Evolutionary conservation across 2,113 vertebrate species (phyloP), one percentile per base, ranked within the genome.

Genomic region (Lampris incognitus): DNA sequence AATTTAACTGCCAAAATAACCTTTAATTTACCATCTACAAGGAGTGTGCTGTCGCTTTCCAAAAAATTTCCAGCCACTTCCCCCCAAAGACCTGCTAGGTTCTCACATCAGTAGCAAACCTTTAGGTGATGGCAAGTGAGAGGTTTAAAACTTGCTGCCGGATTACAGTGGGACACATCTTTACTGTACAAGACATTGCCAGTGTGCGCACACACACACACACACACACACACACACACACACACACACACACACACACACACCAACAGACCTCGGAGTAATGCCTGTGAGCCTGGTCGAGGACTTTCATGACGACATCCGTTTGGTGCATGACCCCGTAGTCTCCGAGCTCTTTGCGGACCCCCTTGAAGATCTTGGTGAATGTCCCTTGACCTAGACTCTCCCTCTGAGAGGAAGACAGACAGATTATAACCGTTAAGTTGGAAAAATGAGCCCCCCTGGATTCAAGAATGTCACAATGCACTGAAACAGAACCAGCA

Each of bases 361-460:
- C 1, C 41, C 98, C 98, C 94, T 95, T 97, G 89, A 97, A 98
- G 88, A 99, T 97, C 93, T 98, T 98, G 4, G 98, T 98, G 79
- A 99, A 98, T 0, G 97, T 98, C 37, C 98, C 98, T 89, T 97
- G 97, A 13, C 98, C 98, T 59, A 99, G 93, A 88, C 96, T 96
- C 86, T 98, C 97, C 85, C 95, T 93, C 98, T 99, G 86, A 72
- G 86, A 56, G 55, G 54, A 78, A 85, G 42, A 49, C 40, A 1
- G 67, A 8, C 58, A 13, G 36, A 46, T 10, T 44, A 11, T 38
- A 59, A 59, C 1, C 4, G 2, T 11, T 39, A 10, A 4, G 39
- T 40, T 61, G 59, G 59, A 9, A 61, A 41, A 61, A 46, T 46
- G 7, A 46, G 7, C 44, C 4, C 2, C 44, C 24, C 4, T 46